These are phyloP conservation scores for Choloepus didactylus DNA, from an alignment of 2,797 vertebrate species.

Conservation along the genomic window DNA sequence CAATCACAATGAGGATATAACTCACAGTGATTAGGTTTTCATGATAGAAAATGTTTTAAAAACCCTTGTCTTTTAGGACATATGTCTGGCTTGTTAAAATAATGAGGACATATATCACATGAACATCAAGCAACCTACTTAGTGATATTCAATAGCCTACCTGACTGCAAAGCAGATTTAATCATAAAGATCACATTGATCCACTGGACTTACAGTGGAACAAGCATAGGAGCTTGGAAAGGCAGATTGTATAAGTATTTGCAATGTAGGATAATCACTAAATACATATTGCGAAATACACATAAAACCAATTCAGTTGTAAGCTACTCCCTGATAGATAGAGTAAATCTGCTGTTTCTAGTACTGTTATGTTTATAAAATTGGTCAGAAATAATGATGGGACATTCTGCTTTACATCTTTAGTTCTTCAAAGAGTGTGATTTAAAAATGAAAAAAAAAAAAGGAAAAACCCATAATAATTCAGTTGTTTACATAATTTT, in stretches of 20 bases:
- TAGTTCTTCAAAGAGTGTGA: neutral
- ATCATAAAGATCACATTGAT: slow-evolving; percentile 79
- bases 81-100: slow-evolving; percentile 84
- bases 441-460: neutral
- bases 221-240: neutral
- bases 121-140: slow-evolving; percentile 78
- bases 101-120: slow-evolving; percentile 85
- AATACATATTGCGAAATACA: slow-evolving; percentile 15
- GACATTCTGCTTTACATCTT: neutral
- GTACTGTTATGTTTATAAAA: neutral
- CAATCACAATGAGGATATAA: slow-evolving; percentile 77
- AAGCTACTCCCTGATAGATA: neutral
- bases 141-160: slow-evolving; percentile 84
- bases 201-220: neutral
- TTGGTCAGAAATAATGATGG: neutral
- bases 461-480: neutral
- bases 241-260: neutral
- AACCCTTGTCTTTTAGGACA: slow-evolving; percentile 64
- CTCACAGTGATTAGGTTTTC: slow-evolving; percentile 75
- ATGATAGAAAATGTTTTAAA: slow-evolving; percentile 66
- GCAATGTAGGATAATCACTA: neutral
- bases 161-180: slow-evolving; percentile 73
- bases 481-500: slow-evolving; percentile 23
- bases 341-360: neutral
- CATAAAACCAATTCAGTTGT: neutral